Evolutionary conservation across 2,888 invertebrate genomes (phyloP).

Genomic region (Agrotis clavis): DNA sequence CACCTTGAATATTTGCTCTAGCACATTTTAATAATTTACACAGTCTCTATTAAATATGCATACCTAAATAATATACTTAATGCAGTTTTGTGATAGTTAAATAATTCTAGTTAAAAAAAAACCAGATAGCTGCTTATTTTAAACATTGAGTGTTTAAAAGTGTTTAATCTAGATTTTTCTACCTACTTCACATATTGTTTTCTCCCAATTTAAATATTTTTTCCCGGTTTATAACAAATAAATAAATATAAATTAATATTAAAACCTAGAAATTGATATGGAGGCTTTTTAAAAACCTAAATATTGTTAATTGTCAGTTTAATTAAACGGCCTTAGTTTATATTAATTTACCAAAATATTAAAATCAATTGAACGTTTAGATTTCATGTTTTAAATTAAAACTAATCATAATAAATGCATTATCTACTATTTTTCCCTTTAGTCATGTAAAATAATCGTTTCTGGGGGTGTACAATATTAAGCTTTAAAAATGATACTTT

Average conservation of each 20-base stretch:
- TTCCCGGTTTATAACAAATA: no score
- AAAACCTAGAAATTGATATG: neutral
- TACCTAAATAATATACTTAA: neutral
- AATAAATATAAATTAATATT: neutral
- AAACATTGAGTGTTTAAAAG: no score
- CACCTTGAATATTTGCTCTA: neutral
- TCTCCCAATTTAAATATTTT: no score
- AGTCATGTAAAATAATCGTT: constrained; percentile 4
- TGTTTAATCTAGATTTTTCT: constrained; percentile 3
- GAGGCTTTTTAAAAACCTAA: neutral
- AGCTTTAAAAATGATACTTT: neutral
- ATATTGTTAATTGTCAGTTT: neutral
- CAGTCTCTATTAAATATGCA: neutral
- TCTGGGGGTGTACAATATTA: neutral
- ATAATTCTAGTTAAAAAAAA: neutral
- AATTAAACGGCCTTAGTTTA: neutral
- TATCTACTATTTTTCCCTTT: neutral
- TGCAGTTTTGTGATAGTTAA: neutral
- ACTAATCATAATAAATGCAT: constrained; percentile 12
- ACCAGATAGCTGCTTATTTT: no score
- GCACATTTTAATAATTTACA: neutral
- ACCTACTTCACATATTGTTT: neutral
- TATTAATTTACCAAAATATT: neutral
- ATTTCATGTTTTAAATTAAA: neutral
- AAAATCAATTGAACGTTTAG: neutral